A percentile compares a stretch with the other conserved stretches of the same genome.
Evolutionary conservation across 1,140 invertebrate genomes (phyloP).

Genomic region (Pseudomyrmex cubaensis): DNA sequence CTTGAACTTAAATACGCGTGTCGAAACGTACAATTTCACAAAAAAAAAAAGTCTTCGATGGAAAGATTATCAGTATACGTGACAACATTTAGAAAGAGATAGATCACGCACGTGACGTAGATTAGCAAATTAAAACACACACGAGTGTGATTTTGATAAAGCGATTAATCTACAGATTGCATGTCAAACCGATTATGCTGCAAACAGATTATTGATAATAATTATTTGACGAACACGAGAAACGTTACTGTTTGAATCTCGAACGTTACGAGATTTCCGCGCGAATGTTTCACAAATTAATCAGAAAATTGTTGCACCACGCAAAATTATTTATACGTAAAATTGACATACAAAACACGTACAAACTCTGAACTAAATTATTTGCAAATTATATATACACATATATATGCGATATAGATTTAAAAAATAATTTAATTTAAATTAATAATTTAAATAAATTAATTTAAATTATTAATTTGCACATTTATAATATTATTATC

Average conservation of each 20-base stretch:
- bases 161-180: slow-evolving; percentile 45
- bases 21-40: not conserved
- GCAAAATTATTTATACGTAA: not conserved
- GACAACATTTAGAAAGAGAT: slow-evolving; percentile 28
- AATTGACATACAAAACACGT: not conserved
- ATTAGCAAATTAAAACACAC: slow-evolving; percentile 27
- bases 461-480: not conserved
- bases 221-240: slow-evolving; percentile 32
- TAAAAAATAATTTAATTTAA: not conserved
- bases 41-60: slow-evolving; percentile 2
- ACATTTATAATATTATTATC: not conserved
- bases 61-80: slow-evolving; percentile 47
- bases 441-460: too few relatives aligned
- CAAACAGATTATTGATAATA: slow-evolving; percentile 30
- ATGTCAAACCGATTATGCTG: slow-evolving; percentile 11
- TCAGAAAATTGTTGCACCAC: not conserved
- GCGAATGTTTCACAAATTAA: slow-evolving; percentile 16
- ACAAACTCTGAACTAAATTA: not conserved
- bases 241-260: not conserved
- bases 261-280: not conserved
- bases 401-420: too few relatives aligned
- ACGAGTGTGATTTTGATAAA: slow-evolving; percentile 43
- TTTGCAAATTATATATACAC: not conserved
- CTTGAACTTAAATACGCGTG: slow-evolving; percentile 1
- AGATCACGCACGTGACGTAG: slow-evolving; percentile 17